Percentiles rank a stretch among this genome's conserved stretches.
Conservation (phyloP, 2,888 invertebrate species). For the Sicus ferrugineus region DNA sequence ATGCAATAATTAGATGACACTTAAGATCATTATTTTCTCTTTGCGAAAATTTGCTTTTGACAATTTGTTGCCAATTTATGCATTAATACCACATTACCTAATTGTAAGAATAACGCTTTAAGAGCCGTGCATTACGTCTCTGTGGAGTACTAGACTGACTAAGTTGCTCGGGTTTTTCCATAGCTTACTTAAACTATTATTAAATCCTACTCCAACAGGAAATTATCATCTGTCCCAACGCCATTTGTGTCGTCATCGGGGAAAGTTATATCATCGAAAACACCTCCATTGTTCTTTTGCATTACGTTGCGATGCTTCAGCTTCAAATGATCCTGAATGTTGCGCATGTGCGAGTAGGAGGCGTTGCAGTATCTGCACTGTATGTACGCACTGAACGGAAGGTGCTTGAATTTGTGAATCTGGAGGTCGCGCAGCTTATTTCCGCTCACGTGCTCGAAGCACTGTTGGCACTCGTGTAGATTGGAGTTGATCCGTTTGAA, state of each 20-base stretch:
- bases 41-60: no score
- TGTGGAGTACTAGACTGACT: not conserved
- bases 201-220: slow-evolving; percentile 41
- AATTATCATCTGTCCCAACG: slow-evolving; percentile 43
- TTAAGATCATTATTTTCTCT: no score
- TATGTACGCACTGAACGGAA: slow-evolving; percentile 53
- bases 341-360: slow-evolving; percentile 47
- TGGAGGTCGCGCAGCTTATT: slow-evolving; percentile 51
- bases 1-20: no score
- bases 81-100: no score
- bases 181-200: not conserved
- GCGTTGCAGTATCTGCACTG: slow-evolving; percentile 52
- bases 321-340: slow-evolving; percentile 53
- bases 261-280: slow-evolving; percentile 24
- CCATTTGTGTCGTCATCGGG: slow-evolving; percentile 37
- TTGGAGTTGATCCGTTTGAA: slow-evolving; percentile 48
- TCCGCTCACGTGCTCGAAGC: slow-evolving; percentile 52
- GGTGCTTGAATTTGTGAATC: slow-evolving; percentile 54
- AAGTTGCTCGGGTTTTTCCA: not conserved
- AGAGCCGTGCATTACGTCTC: no score
- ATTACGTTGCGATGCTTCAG: slow-evolving; percentile 48
- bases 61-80: no score
- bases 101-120: no score
- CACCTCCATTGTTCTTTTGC: slow-evolving; percentile 33
- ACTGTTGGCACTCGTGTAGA: slow-evolving; percentile 51